Evolutionary conservation across 2,888 invertebrate species (phyloP), one percentile per base, ranked within the genome.

Genomic region (Pammene aurita): DNA sequence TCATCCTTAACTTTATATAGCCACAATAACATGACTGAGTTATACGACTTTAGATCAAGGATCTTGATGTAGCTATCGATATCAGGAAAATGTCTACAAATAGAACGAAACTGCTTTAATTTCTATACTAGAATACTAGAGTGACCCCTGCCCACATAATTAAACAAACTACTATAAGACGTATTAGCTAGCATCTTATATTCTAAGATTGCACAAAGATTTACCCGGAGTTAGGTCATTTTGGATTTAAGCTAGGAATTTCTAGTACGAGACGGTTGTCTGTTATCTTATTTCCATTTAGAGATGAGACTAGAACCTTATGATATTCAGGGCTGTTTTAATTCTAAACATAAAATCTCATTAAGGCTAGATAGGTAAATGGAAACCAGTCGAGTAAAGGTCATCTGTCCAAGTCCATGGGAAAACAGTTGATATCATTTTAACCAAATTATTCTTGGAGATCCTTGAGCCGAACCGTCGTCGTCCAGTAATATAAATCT

Each of bases 1-100:
- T 52, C 16, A 48, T 26, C 44, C n/a, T 62, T 11, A 18, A 18
- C 50, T 62, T n/a, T 62, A 18, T 13, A 58, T 61, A 48, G n/a
- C 50, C 26, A 62, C 41, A 62, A 62, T 62, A 62, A 62, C 52
- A 41, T 52, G 50, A 62, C 62, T 62, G 52, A 62, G 62, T 62
- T 62, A 62, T 62, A 41, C 62, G 41, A 41, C 52, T 62, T 52
- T 41, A 61, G 18, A 52, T 41, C 62, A 48, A 62, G 50, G 41
- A 41, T 62, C 62, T 62, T 18, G 62, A 52, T 62, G n/a, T 61
- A 61, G 41, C 41, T n/a, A 26, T 26, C 38, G 62, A 52, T 62
- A 52, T 13, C 38, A 52, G 62, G 50, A 52, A 52, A 62, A 62
- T 41, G 41, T 52, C 26, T 18, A n/a, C 52, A 62, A 62, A 62